Evolutionary conservation across 2,888 invertebrate species (phyloP), one percentile per base, ranked within the genome.

Genomic region (Phytoseiulus persimilis): DNA sequence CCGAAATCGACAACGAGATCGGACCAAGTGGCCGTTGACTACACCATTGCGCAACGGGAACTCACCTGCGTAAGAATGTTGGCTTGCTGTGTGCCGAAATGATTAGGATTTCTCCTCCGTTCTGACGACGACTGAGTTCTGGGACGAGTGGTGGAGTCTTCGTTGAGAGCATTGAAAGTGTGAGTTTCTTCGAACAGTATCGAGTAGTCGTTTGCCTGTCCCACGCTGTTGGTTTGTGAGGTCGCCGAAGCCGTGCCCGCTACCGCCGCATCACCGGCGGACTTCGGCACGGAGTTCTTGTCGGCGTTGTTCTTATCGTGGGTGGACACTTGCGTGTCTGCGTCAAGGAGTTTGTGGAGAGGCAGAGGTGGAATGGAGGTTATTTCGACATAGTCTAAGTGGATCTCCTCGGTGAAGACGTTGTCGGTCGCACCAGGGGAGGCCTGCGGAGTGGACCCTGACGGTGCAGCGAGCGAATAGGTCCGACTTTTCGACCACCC

Each of bases 361-460:
- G 99, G 99, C 90, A 99, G 93, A 0, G 99, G 98, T 0, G 99
- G 98, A 91, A 99, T 98, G n/a, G 98, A 97, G 0, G 96, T 96
- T 90, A 99, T 96, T 93, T 99, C 99, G 0, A 98, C 96, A 92
- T 98, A 98, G 93, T 97, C 97, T 90, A 97, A 93, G 91, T 96
- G 96, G 83, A 97, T 94, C 92, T 97, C 97, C 92, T 97, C 97
- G 0, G 96, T 95, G 91, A 96, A 95, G 91, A 92, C 92, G 95
- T 95, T 91, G 95, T 96, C 28, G 95, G 95, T 90, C 95, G 95
- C 92, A 95, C 96, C 91, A 95, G 93, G 90, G 96, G 96, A 92
- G 32, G 87, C 87, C 33, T 87, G 87, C 87, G 91, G 91, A 90
- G 90, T 91, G 46, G 90, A 89, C 84, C 91, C 83, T 9, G 90